Conservation (phyloP, 2,113 vertebrate species). For the Cyprinodon brontotheroides region DNA sequence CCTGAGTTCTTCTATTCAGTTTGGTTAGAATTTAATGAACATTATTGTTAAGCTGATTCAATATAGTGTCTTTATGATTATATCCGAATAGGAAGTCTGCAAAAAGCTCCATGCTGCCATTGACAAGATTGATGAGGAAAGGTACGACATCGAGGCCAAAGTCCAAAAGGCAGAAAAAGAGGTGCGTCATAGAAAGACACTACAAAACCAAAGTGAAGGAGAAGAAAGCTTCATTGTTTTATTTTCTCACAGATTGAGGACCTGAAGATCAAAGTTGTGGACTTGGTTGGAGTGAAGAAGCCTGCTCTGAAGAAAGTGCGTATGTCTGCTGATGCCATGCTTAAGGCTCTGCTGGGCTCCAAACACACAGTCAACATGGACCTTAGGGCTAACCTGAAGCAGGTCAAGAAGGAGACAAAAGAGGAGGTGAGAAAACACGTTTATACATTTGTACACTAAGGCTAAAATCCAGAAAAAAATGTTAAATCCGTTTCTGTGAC, state of each 20-base stretch:
- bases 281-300: conserved; percentile 72
- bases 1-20: neutral
- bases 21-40: too few species aligned
- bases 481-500: neutral
- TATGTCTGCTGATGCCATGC: conserved; percentile 75
- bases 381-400: conserved; percentile 91
- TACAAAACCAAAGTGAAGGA: neutral
- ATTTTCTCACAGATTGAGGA: conserved; percentile 59
- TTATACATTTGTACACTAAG: neutral
- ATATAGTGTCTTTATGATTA: neutral
- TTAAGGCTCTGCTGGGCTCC: conserved; percentile 82
- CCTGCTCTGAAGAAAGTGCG: conserved; percentile 75
- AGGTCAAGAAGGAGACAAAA: conserved; percentile 94
- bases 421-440: conserved; percentile 81
- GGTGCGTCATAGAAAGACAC: conserved; percentile 70
- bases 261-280: conserved; percentile 72
- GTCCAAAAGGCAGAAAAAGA: conserved; percentile 89
- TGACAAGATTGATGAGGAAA: conserved; percentile 91
- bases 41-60: neutral
- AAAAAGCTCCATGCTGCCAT: conserved; percentile 88
- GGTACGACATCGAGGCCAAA: conserved; percentile 88
- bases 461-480: neutral
- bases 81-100: conserved; percentile 82
- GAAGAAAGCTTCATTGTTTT: neutral
- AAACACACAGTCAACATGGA: conserved; percentile 96